Evolutionary conservation across 2,797 vertebrate genomes (phyloP).

Genomic region (Champsocephalus gunnari): DNA sequence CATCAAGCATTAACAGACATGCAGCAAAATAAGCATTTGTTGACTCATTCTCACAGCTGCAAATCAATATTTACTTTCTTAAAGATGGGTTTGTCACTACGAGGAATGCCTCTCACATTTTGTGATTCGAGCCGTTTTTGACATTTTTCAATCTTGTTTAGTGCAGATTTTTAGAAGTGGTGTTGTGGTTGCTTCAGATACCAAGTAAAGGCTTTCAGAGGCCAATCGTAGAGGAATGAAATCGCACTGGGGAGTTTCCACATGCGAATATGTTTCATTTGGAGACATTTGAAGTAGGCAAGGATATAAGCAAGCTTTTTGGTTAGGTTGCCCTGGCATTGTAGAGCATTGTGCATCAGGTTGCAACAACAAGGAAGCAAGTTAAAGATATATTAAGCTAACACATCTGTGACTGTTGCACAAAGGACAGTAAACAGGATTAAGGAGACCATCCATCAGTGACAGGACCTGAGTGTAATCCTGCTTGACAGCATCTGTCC

Average conservation of each 20-base stretch:
- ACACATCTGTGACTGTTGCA: neutral
- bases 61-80: neutral
- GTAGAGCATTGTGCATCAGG: neutral
- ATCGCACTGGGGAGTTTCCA: neutral
- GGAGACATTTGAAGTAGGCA: neutral
- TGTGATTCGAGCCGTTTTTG: too few species aligned
- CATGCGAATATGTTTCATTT: neutral
- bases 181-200: neutral
- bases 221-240: neutral
- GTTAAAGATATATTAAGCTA: conserved; percentile 14
- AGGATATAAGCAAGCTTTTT: neutral
- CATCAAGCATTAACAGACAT: neutral
- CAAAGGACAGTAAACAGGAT: conserved; percentile 26
- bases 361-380: neutral
- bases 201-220: neutral
- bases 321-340: neutral
- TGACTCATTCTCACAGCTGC: neutral
- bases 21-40: too few species aligned
- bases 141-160: too few species aligned
- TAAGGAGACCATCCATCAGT: conserved; percentile 39
- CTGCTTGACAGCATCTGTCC: conserved; percentile 52
- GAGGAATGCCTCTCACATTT: too few species aligned
- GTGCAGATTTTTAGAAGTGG: neutral
- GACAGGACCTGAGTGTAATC: conserved; percentile 36
- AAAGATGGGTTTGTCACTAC: too few species aligned